Evolutionary conservation across 37 sponge, comb jelly and placozoan genomes (phyloP).

Genomic region (Theonella swinhoei): DNA sequence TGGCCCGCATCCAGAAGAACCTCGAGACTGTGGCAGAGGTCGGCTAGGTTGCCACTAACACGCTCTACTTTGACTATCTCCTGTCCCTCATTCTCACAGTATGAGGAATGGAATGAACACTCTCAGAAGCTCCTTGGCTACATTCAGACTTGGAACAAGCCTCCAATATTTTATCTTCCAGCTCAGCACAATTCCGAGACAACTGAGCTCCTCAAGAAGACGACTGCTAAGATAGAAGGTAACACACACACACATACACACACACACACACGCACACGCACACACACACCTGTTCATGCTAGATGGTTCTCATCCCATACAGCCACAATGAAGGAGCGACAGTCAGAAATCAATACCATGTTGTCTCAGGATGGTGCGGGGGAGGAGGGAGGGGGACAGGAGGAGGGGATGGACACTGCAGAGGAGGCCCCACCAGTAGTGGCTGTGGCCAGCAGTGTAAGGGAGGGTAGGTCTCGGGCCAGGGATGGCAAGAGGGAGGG

Average conservation of each 20-base stretch:
- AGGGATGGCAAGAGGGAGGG: background rate
- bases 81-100: constrained; percentile 19
- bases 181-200: constrained; percentile 54
- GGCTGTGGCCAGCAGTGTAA: background rate
- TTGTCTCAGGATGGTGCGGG: background rate
- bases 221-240: constrained; percentile 54
- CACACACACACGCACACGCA: too few species aligned
- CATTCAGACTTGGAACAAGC: constrained; percentile 68
- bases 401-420: background rate
- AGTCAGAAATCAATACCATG: constrained; percentile 4
- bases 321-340: constrained; percentile 13
- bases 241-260: background rate
- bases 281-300: background rate
- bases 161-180: constrained; percentile 68
- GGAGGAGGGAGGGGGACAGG: background rate
- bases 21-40: constrained; percentile 55
- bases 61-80: background rate
- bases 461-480: background rate
- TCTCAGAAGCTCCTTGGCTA: constrained; percentile 38
- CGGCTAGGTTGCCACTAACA: background rate
- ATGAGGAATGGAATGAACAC: constrained; percentile 70
- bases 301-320: background rate
- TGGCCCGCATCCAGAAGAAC: constrained; percentile 48
- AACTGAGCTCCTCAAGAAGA: constrained; percentile 20
- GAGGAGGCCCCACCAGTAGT: background rate